Conservation (phyloP, 1,140 invertebrate species). For the Andricus grossulariae region DNA sequence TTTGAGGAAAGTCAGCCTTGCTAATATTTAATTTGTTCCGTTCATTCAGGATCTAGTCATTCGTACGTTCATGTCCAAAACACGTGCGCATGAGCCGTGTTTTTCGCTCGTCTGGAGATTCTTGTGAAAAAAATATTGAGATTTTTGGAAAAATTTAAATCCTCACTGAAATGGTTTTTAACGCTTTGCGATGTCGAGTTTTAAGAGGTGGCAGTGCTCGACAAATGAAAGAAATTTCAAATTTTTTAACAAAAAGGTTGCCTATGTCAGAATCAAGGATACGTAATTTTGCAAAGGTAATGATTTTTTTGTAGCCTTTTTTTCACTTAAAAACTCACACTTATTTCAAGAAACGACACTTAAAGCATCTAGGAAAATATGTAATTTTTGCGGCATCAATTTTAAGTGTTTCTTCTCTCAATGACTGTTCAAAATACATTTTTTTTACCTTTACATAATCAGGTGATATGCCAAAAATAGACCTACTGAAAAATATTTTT, state of each 20-base stretch:
- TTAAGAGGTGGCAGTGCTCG: neutral
- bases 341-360: neutral
- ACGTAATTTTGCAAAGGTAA: conserved; percentile 24
- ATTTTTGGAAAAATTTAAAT: too few species aligned
- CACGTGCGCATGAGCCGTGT: too few species aligned
- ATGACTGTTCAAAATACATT: neutral
- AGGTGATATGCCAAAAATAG: neutral
- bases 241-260: conserved; percentile 1
- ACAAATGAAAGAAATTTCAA: conserved; percentile 21
- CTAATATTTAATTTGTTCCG: too few species aligned
- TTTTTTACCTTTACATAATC: conserved; percentile 28
- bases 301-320: neutral
- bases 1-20: too few species aligned
- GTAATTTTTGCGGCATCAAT: neutral
- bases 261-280: conserved; percentile 16
- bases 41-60: too few species aligned
- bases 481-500: too few species aligned
- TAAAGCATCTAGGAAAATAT: neutral
- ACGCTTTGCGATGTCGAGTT: conserved; percentile 16
- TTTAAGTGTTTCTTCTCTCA: neutral
- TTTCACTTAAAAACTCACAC: neutral
- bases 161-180: neutral
- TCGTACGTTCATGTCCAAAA: too few species aligned
- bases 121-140: too few species aligned
- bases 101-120: too few species aligned